Base-by-base conservation (phyloP, 2,888 invertebrate species). In the Microctonus aethiopoides region DNA sequence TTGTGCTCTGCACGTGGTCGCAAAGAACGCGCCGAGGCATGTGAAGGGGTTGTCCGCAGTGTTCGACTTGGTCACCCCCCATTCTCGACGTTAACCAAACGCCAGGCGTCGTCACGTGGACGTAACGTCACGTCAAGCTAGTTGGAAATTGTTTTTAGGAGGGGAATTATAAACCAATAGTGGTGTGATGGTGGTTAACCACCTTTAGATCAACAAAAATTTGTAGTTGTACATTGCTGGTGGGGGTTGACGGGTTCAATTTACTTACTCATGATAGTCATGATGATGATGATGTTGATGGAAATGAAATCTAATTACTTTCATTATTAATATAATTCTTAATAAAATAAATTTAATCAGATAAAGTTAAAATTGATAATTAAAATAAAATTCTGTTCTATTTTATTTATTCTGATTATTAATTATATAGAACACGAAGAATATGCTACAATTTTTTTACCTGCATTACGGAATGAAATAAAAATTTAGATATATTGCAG, bases 101-200 rank as follows among this genome's bases (percentile, higher is more conserved):
- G 76, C 76, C 73, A 73, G 74, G 74, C 77, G 73, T 76, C 80
- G 80, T 84, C 84, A 84, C 84, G 83, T 84, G 84, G 80, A 81
- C 76, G 74, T 61, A 72, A 73, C 71, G 75, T 76, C 72, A 75
- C 74, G 67, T 71, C n/a, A n/a, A n/a, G n/a, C n/a, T 56, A 72
- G 70, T 66, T 74, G 72, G 59, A 64, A 60, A 52, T 60, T 41
- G 32, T 56, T 64, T 20, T 63, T 62, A 32, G 72, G 51, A 46
- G 52, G 71, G 70, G 63, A 39, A 46, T 46, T 16, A 46, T 46
- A n/a, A 61, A 62, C 7, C 7, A 7, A 7, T 29, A 29, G 29
- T 29, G 29, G 29, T 29, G 70, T 57, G 67, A 24, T 72, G 67
- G 75, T 72, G 76, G 76, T 76, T 76, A 71, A 66, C 76, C 75